Conservation (phyloP, 2,113 vertebrate genomes). For the Cairina moschata region DNA sequence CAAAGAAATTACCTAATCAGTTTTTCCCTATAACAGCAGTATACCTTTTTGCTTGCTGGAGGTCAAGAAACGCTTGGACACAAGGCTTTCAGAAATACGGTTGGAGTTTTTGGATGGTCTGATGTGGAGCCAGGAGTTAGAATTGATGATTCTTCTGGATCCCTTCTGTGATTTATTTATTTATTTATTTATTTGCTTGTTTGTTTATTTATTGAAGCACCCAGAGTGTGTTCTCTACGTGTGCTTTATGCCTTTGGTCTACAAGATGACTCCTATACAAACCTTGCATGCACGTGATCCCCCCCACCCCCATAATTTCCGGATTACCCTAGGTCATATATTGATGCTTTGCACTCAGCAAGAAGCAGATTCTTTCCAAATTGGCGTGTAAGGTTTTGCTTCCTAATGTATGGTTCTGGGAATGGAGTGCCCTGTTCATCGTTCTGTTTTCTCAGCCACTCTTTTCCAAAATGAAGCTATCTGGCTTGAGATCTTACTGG, state of each 20-base stretch:
- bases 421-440: neutral
- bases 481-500: neutral
- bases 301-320: neutral
- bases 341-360: neutral
- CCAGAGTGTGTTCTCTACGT: neutral
- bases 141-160: too few relatives aligned
- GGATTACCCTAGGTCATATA: neutral
- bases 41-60: neutral
- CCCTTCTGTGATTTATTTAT: too few relatives aligned
- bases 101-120: too few relatives aligned
- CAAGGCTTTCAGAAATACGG: too few relatives aligned
- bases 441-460: neutral
- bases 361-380: neutral
- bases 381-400: neutral
- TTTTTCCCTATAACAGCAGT: neutral
- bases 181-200: neutral
- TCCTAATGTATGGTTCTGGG: neutral
- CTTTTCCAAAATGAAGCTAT: neutral
- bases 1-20: neutral
- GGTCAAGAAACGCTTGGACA: too few relatives aligned
- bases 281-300: fast-evolving
- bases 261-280: neutral
- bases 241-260: neutral
- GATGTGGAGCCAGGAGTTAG: too few relatives aligned
- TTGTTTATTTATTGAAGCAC: neutral